Evolutionary conservation across 2,113 vertebrate genomes (phyloP), one percentile per base, ranked within the genome.

Genomic region (Nettapus auritus): DNA sequence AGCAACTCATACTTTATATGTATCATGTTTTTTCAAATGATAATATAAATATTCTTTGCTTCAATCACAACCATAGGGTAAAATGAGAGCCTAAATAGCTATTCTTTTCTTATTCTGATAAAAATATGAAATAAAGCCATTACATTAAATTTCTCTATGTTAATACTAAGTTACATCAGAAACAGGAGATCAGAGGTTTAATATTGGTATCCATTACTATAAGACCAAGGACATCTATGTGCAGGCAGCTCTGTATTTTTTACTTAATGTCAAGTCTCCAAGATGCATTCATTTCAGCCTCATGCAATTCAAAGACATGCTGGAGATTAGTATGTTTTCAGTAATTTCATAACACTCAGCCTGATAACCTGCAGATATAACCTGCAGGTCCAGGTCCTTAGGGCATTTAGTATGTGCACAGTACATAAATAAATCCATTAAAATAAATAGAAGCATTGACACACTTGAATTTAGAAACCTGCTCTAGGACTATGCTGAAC

Each of bases 141-240:
- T 7, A 33, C 2, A 34, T 23, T 76, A 2, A 64, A 88, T 69
- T 34, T 88, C 19, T n/a, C 3, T 31, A 50, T 15, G 52, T 71
- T n/a, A 15, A n/a, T 74, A 50, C 46, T 31, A 50, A 63, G 25
- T 75, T 59, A 1, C 12, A 52, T 28, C 17, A 28, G 33, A 76
- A 69, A 5, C 16, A 66, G 64, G 38, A 38, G 4, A 23, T 42
- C 13, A 80, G 15, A 56, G 3, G 11, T 66, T 34, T 77, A 42
- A 89, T 38, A 53, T 33, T 38, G 1, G 3, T n/a, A n/a, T 11
- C 20, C 15, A 6, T 44, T 78, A 36, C 26, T 48, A 11, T 13
- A 67, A 52, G 19, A 38, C 1, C 1, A 3, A 4, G 17, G 5
- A 3, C 20, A 23, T 42, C 10, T 64, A 8, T 33, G 13, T 55